phyloP scores from a whole-genome alignment of 2,113 vertebrate species.

The Lontra canadensis region DNA sequence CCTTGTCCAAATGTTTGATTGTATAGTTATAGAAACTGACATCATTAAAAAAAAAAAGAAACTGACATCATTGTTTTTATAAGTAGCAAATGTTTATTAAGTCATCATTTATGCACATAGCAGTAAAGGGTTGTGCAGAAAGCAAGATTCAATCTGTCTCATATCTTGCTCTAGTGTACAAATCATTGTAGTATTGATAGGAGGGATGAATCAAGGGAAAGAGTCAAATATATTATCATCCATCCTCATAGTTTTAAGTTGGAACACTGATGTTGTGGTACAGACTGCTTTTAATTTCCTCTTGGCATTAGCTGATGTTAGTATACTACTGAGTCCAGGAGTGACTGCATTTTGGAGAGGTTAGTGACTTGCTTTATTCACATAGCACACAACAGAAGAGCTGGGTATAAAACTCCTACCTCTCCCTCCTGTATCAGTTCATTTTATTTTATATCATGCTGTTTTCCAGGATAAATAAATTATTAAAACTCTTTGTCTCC shows the following conservation, averaged over 20 bases:
- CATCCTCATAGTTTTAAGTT: background rate
- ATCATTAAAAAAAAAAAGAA: background rate
- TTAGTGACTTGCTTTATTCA: background rate
- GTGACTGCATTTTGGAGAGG: background rate
- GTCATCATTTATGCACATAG: background rate
- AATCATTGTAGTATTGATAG: background rate
- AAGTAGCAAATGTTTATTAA: background rate
- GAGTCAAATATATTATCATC: background rate
- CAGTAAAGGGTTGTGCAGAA: background rate
- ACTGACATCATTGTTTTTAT: background rate
- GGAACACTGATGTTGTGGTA: background rate
- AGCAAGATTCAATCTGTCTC: background rate
- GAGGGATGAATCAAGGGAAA: background rate
- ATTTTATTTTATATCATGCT: background rate
- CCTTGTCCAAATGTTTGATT: background rate
- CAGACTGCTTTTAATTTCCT: background rate
- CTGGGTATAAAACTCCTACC: background rate
- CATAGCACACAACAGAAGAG: background rate
- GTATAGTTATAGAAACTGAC: background rate
- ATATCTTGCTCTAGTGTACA: background rate
- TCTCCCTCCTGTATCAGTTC: background rate
- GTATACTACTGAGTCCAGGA: background rate
- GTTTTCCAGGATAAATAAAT: background rate
- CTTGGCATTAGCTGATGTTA: background rate
- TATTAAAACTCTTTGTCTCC: background rate